These are phyloP conservation scores for Zhuqinia jingwanae DNA, from an alignment of 2,888 invertebrate genomes.

Conservation along the genomic window DNA sequence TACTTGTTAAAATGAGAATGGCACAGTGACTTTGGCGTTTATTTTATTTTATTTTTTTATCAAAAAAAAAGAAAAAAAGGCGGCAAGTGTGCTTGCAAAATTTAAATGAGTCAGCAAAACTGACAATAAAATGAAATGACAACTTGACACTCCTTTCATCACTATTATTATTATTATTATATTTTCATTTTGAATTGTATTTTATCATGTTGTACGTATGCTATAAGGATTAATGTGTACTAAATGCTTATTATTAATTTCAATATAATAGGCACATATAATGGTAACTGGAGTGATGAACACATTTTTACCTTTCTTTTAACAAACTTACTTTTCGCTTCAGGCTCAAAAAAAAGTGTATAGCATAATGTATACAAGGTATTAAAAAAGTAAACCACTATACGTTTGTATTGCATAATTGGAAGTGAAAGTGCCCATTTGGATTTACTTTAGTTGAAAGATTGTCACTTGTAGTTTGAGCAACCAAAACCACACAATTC, in stretches of 20 bases:
- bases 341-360: too few relatives aligned
- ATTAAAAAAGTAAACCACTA: too few relatives aligned
- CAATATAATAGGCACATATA: too few relatives aligned
- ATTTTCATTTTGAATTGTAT: not conserved
- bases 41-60: not conserved
- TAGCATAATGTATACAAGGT: too few relatives aligned
- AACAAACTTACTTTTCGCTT: not conserved
- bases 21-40: too few relatives aligned
- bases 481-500: too few relatives aligned
- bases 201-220: too few relatives aligned
- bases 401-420: constrained; percentile 56
- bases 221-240: too few relatives aligned
- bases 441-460: constrained; percentile 71
- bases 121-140: not conserved
- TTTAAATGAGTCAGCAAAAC: not conserved
- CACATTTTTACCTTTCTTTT: not conserved
- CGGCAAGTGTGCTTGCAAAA: not conserved
- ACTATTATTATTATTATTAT: too few relatives aligned
- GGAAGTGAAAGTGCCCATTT: constrained; percentile 70
- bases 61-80: not conserved
- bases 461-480: too few relatives aligned
- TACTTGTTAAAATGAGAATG: too few relatives aligned
- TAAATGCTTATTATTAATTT: too few relatives aligned
- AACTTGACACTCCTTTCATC: not conserved
- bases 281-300: not conserved